A percentile compares a stretch with the other conserved stretches of the same genome.
phyloP scores from a whole-genome alignment of 2,113 vertebrate species.

The Rhinichthys klamathensis region DNA sequence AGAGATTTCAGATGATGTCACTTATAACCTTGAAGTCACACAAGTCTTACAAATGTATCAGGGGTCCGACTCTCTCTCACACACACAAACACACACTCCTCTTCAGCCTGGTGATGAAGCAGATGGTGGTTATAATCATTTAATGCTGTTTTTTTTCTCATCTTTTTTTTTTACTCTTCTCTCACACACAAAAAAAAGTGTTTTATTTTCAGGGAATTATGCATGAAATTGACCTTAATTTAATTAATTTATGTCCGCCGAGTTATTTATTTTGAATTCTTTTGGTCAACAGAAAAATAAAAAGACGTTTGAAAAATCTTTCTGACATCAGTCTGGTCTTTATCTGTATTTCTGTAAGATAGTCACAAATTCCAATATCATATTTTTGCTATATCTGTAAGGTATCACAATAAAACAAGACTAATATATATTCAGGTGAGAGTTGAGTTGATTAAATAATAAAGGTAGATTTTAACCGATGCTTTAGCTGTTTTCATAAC shows the following conservation, averaged over 20 bases:
- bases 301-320: constrained; percentile 62
- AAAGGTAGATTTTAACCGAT: not conserved
- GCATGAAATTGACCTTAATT: constrained; percentile 67
- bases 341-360: not conserved
- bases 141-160: constrained; percentile 54
- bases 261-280: constrained; percentile 54
- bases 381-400: not conserved
- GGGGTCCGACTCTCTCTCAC: constrained; percentile 32
- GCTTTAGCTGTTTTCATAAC: no score
- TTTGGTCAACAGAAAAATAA: constrained; percentile 69
- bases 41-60: constrained; percentile 36
- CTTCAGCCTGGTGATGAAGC: constrained; percentile 25
- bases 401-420: not conserved
- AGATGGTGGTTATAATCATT: constrained; percentile 25
- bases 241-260: constrained; percentile 63
- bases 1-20: constrained; percentile 44
- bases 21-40: constrained; percentile 24
- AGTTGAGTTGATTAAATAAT: not conserved
- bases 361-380: not conserved
- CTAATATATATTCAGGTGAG: not conserved
- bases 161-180: constrained; percentile 62
- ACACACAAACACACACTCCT: constrained; percentile 23
- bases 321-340: not conserved
- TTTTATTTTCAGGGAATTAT: constrained; percentile 70
- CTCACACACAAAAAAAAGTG: constrained; percentile 34